Percentiles rank a stretch among this genome's conserved stretches.
Conservation (phyloP, 2,888 invertebrate genomes). For the Meiosimyza platycephala region DNA sequence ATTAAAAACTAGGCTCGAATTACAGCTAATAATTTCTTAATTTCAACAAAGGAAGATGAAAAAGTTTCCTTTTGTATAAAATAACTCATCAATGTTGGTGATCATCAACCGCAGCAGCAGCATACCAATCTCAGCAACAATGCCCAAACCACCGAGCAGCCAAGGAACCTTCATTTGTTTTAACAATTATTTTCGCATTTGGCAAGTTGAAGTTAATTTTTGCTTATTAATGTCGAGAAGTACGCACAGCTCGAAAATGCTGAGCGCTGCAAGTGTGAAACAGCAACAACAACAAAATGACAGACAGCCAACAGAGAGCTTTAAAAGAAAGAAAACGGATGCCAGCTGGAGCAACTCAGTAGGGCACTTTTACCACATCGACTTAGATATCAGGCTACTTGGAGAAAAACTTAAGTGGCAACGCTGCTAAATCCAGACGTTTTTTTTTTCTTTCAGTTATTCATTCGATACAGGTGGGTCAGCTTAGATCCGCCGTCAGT, state of each 20-base stretch:
- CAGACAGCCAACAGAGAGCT: neutral
- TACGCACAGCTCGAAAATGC: neutral
- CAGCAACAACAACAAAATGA: neutral
- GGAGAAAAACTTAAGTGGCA: too few relatives aligned
- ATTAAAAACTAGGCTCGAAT: neutral
- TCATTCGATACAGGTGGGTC: too few relatives aligned
- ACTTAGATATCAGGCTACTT: too few relatives aligned
- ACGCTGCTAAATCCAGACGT: too few relatives aligned
- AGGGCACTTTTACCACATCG: too few relatives aligned
- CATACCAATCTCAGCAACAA: constrained; percentile 2
- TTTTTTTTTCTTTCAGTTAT: too few relatives aligned
- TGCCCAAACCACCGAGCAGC: neutral
- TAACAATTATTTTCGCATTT: constrained; percentile 37
- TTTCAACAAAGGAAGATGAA: neutral
- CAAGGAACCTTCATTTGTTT: constrained; percentile 30
- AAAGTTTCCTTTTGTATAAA: constrained; percentile 14
- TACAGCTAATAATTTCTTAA: constrained; percentile 29
- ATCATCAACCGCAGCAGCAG: constrained; percentile 1
- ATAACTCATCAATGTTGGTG: constrained; percentile 22
- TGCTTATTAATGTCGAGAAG: constrained; percentile 34
- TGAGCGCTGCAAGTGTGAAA: neutral
- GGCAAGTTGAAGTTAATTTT: constrained; percentile 35
- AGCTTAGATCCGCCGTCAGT: too few relatives aligned
- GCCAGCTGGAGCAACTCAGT: neutral
- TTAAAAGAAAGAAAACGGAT: neutral